A percentile compares a stretch with the other conserved stretches of the same genome.
phyloP scores from a whole-genome alignment of 2,113 vertebrate genomes.

The Oceanodroma tethys region DNA sequence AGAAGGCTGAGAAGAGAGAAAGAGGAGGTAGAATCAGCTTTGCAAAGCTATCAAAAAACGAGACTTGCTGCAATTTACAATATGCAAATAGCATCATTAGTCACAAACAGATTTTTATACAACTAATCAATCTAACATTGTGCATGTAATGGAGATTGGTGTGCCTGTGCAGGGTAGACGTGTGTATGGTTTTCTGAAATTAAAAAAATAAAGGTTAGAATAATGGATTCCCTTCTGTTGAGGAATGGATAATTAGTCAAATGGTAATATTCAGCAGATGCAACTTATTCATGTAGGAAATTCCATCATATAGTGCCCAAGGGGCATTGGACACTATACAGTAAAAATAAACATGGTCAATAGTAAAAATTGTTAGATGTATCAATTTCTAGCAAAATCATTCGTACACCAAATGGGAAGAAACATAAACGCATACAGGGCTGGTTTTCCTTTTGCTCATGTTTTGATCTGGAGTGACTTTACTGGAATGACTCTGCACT shows the following conservation, averaged over 20 bases:
- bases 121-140: not conserved
- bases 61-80: not conserved
- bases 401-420: not conserved
- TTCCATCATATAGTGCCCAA: not conserved
- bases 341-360: not conserved
- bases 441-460: not conserved
- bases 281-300: not conserved
- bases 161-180: not conserved
- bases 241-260: not conserved
- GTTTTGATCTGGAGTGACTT: not conserved
- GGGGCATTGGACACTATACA: too few relatives aligned
- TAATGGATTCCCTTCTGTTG: not conserved
- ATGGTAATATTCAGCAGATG: not conserved
- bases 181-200: not conserved
- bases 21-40: not conserved
- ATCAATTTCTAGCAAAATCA: not conserved
- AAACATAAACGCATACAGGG: not conserved
- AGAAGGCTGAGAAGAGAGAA: not conserved
- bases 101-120: not conserved
- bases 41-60: rapidly evolving
- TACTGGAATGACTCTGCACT: not conserved
- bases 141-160: not conserved
- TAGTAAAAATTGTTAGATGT: not conserved
- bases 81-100: not conserved
- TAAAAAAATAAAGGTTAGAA: not conserved